phyloP scores from a whole-genome alignment of 2,113 vertebrate species.

The Petrocephalus microphthalmus region DNA sequence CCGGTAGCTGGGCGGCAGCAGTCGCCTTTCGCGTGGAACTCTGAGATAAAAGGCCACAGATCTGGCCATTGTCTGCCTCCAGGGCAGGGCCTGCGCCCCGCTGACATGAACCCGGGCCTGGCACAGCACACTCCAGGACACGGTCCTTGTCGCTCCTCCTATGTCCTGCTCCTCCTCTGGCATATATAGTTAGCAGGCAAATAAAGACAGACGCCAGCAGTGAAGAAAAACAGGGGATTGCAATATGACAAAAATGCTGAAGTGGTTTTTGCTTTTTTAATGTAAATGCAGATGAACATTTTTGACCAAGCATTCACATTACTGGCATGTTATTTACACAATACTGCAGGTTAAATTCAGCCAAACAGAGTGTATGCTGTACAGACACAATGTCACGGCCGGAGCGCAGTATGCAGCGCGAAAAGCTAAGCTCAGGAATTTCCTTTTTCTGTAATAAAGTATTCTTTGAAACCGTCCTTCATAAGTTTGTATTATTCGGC shows the following conservation, averaged over 20 bases:
- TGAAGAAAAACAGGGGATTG: background rate
- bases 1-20: background rate
- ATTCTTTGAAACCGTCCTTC: background rate
- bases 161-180: background rate
- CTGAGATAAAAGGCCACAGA: background rate
- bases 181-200: background rate
- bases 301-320: background rate
- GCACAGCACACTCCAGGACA: background rate
- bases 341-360: background rate
- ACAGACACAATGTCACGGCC: background rate
- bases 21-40: background rate
- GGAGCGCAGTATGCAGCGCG: background rate
- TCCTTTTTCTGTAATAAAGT: background rate
- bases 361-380: background rate
- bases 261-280: background rate
- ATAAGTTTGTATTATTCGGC: background rate
- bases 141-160: background rate
- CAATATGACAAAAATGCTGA: background rate
- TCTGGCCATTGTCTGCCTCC: background rate
- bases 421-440: background rate
- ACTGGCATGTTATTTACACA: background rate
- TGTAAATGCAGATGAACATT: slow-evolving; percentile 17
- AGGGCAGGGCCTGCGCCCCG: background rate
- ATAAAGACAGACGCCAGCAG: background rate
- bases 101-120: background rate